phyloP scores from a whole-genome alignment of 2,797 vertebrate species.

The Crocodylus rhombifer region DNA sequence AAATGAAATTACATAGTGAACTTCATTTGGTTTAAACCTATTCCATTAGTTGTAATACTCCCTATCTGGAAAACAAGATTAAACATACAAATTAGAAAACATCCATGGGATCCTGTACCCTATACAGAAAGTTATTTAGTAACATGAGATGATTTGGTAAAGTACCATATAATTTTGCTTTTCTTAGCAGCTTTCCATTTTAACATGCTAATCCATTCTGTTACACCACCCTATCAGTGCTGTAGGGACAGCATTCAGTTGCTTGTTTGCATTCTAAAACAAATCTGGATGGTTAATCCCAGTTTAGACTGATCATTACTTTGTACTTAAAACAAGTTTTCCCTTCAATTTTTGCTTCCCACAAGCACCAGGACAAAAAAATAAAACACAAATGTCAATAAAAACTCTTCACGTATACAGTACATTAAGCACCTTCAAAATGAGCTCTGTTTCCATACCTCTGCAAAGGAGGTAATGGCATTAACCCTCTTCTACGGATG shows the following conservation, averaged over 20 bases:
- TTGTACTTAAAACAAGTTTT: background rate
- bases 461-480: background rate
- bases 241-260: background rate
- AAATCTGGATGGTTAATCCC: background rate
- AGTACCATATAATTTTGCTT: slow-evolving; percentile 15
- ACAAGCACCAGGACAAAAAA: background rate
- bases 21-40: slow-evolving; percentile 9
- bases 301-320: background rate
- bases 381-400: no score
- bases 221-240: background rate
- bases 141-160: background rate
- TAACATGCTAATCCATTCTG: background rate
- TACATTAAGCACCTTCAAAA: no score
- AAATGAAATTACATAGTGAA: slow-evolving; percentile 38
- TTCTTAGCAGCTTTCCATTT: slow-evolving; percentile 11
- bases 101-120: slow-evolving; percentile 18
- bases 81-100: slow-evolving; percentile 7
- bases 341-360: background rate
- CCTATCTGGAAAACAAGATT: background rate
- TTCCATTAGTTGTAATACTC: slow-evolving; percentile 5
- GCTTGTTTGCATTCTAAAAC: background rate
- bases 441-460: background rate
- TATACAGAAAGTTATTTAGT: background rate
- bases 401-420: no score
- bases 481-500: background rate